A percentile compares a stretch with the other conserved stretches of the same genome.
These are phyloP conservation scores for Nerophis lumbriciformis DNA, from an alignment of 2,113 vertebrate genomes.

Conservation along the genomic window DNA sequence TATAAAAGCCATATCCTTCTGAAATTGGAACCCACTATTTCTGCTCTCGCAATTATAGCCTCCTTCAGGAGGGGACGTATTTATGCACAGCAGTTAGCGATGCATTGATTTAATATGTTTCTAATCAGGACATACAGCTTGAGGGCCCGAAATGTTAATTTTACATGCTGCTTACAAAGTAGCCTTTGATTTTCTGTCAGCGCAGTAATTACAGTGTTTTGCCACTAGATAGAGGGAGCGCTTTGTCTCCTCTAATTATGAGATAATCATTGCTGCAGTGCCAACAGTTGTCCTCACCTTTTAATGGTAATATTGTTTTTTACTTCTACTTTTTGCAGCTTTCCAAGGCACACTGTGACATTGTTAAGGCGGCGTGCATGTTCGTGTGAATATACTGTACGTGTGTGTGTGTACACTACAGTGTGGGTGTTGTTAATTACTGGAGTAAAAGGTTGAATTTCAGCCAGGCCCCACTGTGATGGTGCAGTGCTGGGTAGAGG, in stretches of 20 bases:
- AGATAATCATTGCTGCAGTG: slow-evolving; percentile 94
- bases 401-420: slow-evolving; percentile 61
- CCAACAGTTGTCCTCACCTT: slow-evolving; percentile 85
- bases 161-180: slow-evolving; percentile 96
- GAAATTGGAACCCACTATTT: slow-evolving; percentile 59
- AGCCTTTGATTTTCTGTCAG: slow-evolving; percentile 99
- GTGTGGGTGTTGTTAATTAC: slow-evolving; percentile 99
- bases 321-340: slow-evolving; percentile 74
- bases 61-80: slow-evolving; percentile 67
- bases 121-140: slow-evolving; percentile 98
- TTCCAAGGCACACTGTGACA: slow-evolving; percentile 87
- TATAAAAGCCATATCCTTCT: slow-evolving; percentile 53
- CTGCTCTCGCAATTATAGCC: slow-evolving; percentile 64
- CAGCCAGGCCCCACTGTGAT: slow-evolving; percentile 97
- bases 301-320: slow-evolving; percentile 77
- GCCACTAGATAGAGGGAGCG: slow-evolving; percentile 91
- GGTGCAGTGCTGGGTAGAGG: slow-evolving; percentile 76
- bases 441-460: slow-evolving; percentile 98
- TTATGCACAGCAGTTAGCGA: slow-evolving; percentile 86
- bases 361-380: slow-evolving; percentile 69
- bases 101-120: slow-evolving; percentile 99
- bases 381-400: neutral
- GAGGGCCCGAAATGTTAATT: slow-evolving; percentile 95
- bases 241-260: slow-evolving; percentile 99
- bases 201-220: slow-evolving; percentile 98